phyloP scores from a whole-genome alignment of 2,113 vertebrate species.

The Nerophis lumbriciformis region DNA sequence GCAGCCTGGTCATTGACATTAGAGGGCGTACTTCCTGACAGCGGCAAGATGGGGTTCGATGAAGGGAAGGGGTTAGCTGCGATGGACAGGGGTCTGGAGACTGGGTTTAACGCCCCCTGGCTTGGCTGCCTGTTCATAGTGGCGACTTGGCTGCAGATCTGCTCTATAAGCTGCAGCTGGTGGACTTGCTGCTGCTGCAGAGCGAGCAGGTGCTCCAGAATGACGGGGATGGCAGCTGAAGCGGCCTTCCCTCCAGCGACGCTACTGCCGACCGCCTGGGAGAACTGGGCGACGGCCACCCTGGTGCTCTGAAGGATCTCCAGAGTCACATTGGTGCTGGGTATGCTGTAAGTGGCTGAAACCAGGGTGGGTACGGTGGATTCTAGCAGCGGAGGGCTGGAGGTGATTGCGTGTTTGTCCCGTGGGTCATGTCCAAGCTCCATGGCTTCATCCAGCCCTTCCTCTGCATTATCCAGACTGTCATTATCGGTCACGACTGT shows the following conservation, averaged over 20 bases:
- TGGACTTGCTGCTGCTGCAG: slow-evolving; percentile 95
- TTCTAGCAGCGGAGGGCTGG: slow-evolving; percentile 59
- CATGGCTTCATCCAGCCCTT: slow-evolving; percentile 80
- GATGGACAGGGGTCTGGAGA: slow-evolving; percentile 61
- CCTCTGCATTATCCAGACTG: slow-evolving; percentile 66
- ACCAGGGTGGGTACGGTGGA: slow-evolving; percentile 64
- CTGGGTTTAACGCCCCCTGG: slow-evolving; percentile 70
- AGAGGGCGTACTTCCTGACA: slow-evolving; percentile 73
- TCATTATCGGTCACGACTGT: slow-evolving; percentile 63
- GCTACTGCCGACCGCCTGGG: slow-evolving; percentile 72
- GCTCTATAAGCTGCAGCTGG: slow-evolving; percentile 95
- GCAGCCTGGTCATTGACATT: slow-evolving; percentile 67
- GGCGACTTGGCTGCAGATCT: slow-evolving; percentile 94
- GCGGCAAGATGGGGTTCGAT: slow-evolving; percentile 72
- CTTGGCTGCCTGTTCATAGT: slow-evolving; percentile 84
- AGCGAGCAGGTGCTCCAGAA: slow-evolving; percentile 90
- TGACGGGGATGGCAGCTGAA: slow-evolving; percentile 84
- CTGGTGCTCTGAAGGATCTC: slow-evolving; percentile 95
- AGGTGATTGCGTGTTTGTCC: slow-evolving; percentile 62
- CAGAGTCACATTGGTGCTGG: slow-evolving; percentile 92
- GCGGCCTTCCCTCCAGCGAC: slow-evolving; percentile 64
- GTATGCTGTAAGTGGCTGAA: slow-evolving; percentile 76
- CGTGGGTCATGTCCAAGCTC: slow-evolving; percentile 70
- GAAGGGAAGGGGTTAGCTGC: slow-evolving; percentile 73
- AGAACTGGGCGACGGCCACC: slow-evolving; percentile 96